Evolutionary conservation across 2,888 invertebrate genomes (phyloP), one percentile per base, ranked within the genome.

Genomic region (Plusia festucae): DNA sequence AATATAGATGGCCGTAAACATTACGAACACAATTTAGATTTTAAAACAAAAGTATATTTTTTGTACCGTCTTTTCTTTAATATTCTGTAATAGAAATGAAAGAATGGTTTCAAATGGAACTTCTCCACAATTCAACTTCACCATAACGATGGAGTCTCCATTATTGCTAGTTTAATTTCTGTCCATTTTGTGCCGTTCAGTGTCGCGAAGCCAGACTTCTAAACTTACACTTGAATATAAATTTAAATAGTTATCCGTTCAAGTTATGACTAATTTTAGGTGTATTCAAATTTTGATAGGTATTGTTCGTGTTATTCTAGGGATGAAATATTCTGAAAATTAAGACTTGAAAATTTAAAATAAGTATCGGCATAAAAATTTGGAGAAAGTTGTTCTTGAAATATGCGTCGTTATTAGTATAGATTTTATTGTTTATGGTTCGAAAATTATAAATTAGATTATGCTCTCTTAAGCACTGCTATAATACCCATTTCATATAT

Each of bases 101-200:
- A n/a, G n/a, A n/a, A n/a, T n/a, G n/a, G n/a, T n/a, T n/a, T n/a
- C n/a, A 49, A 53, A 13, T 60, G 34, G 44, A 32, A 22, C 73
- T 66, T 75, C 70, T 73, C 59, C 11, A 3, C 0, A 0, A 18
- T 55, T 2, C 15, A 16, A 11, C 30, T 54, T 20, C 5, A 27
- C n/a, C 53, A 60, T 68, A 58, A 66, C 57, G 52, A 51, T 62
- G 53, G 59, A 56, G 69, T 68, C 65, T 70, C 57, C 65, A 73
- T 78, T 73, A 78, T 76, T 72, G 63, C 76, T 72, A 76, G 71
- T 65, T 79, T 76, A 64, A 74, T 74, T 74, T 60, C 65, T 69
- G 68, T 72, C 70, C 65, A 73, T 73, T 79, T 79, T 71, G 60
- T 65, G 67, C 52, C 44, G 65, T 75, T 68, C 75, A 64, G 69